Percentiles rank a stretch among this genome's conserved stretches.
These are phyloP conservation scores for Tachycineta bicolor DNA, from an alignment of 2,113 vertebrate genomes.

Conservation along the genomic window DNA sequence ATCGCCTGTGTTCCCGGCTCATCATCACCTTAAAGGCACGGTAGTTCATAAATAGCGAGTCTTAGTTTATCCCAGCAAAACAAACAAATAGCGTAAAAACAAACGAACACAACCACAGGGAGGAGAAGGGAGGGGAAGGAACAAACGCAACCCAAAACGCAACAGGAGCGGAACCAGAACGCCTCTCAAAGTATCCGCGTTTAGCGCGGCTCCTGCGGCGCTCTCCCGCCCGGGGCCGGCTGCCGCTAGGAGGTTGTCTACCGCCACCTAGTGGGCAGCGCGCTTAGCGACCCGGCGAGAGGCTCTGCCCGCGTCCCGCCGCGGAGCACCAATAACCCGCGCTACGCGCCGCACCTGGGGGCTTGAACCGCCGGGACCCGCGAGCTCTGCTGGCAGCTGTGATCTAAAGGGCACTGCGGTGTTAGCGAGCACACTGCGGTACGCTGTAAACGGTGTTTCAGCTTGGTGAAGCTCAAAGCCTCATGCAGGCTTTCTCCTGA, in stretches of 20 bases:
- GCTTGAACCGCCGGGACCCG: slow-evolving; percentile 36
- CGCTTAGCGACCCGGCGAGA: background rate
- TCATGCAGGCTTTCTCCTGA: slow-evolving; percentile 6
- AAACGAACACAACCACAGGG: background rate
- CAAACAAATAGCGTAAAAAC: background rate
- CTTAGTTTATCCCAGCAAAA: background rate
- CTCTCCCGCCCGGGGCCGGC: accelerated
- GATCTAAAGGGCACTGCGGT: slow-evolving; percentile 34
- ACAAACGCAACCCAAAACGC: background rate
- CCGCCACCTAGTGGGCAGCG: slow-evolving; percentile 71
- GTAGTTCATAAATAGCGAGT: slow-evolving; percentile 44
- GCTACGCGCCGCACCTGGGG: background rate
- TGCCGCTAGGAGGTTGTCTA: slow-evolving; percentile 44
- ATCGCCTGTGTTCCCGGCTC: background rate
- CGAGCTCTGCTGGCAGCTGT: slow-evolving; percentile 29
- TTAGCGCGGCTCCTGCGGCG: accelerated
- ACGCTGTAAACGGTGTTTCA: background rate
- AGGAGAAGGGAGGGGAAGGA: background rate
- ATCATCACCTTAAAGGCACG: slow-evolving; percentile 6
- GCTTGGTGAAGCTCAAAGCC: background rate
- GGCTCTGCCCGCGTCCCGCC: background rate
- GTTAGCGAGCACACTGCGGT: slow-evolving; percentile 29
- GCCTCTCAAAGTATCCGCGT: background rate
- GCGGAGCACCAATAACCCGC: slow-evolving; percentile 33
- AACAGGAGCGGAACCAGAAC: accelerated